These are phyloP conservation scores for Astur gentilis DNA, from an alignment of 2,113 vertebrate species.

Conservation along the genomic window DNA sequence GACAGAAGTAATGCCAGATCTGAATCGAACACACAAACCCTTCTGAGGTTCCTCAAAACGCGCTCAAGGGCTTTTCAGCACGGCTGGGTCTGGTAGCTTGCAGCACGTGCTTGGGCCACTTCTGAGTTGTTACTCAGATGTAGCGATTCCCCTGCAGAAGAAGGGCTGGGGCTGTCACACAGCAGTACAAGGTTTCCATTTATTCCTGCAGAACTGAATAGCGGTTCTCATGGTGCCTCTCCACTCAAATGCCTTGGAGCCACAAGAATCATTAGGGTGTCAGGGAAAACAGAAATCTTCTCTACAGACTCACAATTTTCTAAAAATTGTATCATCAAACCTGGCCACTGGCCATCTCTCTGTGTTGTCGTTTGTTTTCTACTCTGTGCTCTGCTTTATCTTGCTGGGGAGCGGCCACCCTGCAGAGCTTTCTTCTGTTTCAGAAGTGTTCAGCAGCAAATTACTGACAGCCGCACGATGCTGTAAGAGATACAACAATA, in stretches of 20 bases:
- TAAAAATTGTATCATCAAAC: neutral
- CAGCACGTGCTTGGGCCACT: neutral
- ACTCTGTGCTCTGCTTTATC: neutral
- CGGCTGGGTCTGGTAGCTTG: neutral
- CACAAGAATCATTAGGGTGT: neutral
- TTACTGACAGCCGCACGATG: neutral
- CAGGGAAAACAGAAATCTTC: neutral
- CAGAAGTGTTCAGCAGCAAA: neutral
- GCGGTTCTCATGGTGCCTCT: neutral
- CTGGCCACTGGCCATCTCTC: neutral
- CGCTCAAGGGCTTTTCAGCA: neutral
- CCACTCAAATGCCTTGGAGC: neutral
- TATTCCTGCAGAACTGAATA: neutral
- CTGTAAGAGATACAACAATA: neutral
- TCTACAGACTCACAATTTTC: neutral
- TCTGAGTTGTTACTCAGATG: neutral
- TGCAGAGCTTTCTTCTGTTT: neutral
- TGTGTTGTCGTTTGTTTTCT: neutral
- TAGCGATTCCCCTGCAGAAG: neutral
- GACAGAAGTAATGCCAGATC: slow-evolving; percentile 14
- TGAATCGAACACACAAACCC: neutral
- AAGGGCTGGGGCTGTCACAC: neutral
- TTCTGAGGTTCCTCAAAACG: neutral
- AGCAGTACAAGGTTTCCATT: neutral
- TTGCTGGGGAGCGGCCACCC: neutral